Evolutionary conservation across 2,113 vertebrate genomes (phyloP).

Genomic region (Protobothrops mucrosquamatus): DNA sequence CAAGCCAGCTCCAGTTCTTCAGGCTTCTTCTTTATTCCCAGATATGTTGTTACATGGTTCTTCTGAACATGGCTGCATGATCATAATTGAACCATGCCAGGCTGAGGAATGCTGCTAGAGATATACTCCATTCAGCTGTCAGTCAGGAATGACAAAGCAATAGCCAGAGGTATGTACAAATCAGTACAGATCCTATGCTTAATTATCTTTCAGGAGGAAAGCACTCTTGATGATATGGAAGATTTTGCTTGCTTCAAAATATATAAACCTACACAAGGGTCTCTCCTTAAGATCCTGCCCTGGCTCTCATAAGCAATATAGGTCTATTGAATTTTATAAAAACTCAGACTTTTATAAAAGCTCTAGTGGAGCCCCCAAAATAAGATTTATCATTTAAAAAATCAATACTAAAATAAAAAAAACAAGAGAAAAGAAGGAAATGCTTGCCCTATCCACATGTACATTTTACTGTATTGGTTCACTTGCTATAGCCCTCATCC

Average conservation of each 20-base stretch:
- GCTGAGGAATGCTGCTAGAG: background rate
- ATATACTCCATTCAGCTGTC: background rate
- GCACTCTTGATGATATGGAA: background rate
- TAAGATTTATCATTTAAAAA: background rate
- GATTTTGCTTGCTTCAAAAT: background rate
- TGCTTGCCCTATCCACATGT: background rate
- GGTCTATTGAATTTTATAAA: background rate
- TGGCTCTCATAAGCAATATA: background rate
- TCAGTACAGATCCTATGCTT: background rate
- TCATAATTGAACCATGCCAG: background rate
- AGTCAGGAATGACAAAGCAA: background rate
- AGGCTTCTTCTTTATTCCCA: background rate
- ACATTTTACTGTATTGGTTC: background rate
- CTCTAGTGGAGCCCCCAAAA: background rate
- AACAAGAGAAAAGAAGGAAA: background rate
- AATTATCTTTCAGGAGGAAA: background rate
- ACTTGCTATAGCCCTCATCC: background rate
- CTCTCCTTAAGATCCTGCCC: background rate
- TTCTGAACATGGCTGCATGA: background rate
- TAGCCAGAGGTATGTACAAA: background rate
- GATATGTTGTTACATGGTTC: background rate
- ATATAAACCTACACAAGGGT: background rate
- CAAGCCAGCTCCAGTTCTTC: background rate
- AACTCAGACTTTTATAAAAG: background rate
- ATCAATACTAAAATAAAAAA: background rate